Percentiles rank a stretch among this genome's conserved stretches.
Conservation (phyloP, 2,797 vertebrate genomes). For the Darevskia mixta region DNA sequence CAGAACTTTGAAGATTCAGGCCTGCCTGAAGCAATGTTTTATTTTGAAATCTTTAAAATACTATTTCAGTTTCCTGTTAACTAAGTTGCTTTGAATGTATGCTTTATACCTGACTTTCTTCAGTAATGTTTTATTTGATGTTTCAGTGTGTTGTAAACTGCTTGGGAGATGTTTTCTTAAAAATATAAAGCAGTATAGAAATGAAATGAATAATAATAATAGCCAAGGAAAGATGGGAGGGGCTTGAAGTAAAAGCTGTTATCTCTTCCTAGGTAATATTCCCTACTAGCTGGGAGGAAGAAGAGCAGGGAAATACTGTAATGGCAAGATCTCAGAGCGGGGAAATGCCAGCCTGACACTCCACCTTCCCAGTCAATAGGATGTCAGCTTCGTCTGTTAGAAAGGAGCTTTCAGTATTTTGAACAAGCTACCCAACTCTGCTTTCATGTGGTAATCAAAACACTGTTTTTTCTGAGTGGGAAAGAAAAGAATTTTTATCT, state of each 20-base stretch:
- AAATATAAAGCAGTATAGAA: too few relatives aligned
- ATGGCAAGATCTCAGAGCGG: neutral
- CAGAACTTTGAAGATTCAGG: neutral
- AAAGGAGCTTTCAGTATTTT: neutral
- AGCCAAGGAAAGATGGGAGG: neutral
- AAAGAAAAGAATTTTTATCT: neutral
- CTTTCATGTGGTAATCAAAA: slow-evolving; percentile 3
- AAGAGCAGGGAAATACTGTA: neutral
- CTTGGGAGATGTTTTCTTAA: too few relatives aligned
- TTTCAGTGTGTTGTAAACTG: too few relatives aligned
- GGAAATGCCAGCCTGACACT: neutral
- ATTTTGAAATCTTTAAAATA: too few relatives aligned
- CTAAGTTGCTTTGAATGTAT: too few relatives aligned
- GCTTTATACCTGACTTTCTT: too few relatives aligned
- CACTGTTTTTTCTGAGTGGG: neutral
- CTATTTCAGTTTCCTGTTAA: too few relatives aligned
- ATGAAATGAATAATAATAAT: too few relatives aligned
- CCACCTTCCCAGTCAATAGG: neutral
- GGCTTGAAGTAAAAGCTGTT: neutral
- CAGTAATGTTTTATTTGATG: too few relatives aligned
- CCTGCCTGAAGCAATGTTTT: too few relatives aligned
- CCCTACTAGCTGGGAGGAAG: neutral
- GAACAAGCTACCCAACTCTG: neutral
- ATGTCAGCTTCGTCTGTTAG: neutral
- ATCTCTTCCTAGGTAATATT: neutral